These are phyloP conservation scores for Okamejei kenojei DNA, from an alignment of 2,797 vertebrate genomes.

Conservation along the genomic window DNA sequence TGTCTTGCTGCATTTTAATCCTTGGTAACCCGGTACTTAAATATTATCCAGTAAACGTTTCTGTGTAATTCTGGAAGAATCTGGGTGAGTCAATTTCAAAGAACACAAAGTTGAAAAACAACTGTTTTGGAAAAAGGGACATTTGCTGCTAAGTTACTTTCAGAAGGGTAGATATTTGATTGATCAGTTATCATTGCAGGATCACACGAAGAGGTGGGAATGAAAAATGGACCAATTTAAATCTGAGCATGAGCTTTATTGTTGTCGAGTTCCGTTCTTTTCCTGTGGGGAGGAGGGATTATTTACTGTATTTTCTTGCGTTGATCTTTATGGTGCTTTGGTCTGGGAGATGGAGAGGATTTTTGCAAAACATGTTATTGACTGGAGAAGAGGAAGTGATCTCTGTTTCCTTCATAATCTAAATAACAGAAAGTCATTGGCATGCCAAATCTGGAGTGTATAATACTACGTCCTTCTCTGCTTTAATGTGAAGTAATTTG, in stretches of 20 bases:
- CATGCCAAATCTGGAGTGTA: background rate
- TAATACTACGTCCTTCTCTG: background rate
- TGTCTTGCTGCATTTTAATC: background rate
- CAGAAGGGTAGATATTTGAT: background rate
- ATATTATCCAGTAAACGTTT: background rate
- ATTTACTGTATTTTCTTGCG: background rate
- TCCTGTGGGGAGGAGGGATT: constrained; percentile 5
- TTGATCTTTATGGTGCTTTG: constrained; percentile 22
- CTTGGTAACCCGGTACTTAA: background rate
- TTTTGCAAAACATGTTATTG: constrained; percentile 34
- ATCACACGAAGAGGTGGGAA: no score
- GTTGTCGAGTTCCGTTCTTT: background rate
- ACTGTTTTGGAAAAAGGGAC: background rate
- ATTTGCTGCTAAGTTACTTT: background rate
- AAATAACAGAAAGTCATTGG: constrained; percentile 26
- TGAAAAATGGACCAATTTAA: background rate
- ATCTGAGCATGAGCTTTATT: background rate
- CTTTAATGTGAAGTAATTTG: background rate
- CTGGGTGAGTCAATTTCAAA: background rate
- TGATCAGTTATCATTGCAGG: background rate
- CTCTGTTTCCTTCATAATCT: constrained; percentile 31
- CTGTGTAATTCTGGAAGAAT: background rate
- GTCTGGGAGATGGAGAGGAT: background rate
- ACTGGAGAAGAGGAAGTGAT: constrained; percentile 18
- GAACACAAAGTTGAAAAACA: background rate